These are phyloP conservation scores for Pygoscelis adeliae DNA, from an alignment of 2,113 vertebrate genomes.

Conservation along the genomic window DNA sequence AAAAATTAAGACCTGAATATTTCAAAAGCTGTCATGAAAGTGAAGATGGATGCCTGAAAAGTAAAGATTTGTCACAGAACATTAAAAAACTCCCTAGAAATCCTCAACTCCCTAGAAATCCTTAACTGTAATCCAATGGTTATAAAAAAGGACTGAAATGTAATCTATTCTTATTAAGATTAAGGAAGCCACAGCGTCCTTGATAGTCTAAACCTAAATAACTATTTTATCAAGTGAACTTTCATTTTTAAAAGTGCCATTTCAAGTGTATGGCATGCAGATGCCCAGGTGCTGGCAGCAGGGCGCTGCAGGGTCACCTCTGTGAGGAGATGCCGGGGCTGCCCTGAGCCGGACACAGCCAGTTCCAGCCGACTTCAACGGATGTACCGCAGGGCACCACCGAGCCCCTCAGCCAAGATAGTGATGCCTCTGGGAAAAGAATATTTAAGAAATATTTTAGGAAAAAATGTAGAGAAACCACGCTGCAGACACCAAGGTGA, in stretches of 20 bases:
- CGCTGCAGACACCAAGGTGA: neutral
- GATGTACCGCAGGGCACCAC: rapidly evolving
- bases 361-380: rapidly evolving
- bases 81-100: neutral
- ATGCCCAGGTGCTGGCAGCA: too few species aligned
- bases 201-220: neutral
- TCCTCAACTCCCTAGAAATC: neutral
- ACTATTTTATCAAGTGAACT: neutral
- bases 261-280: neutral
- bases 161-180: neutral
- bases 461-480: neutral
- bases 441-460: neutral
- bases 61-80: neutral
- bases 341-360: rapidly evolving
- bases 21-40: neutral
- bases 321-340: neutral
- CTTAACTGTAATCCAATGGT: neutral
- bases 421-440: neutral
- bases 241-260: neutral
- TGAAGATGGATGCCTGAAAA: neutral
- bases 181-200: neutral
- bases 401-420: rapidly evolving
- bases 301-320: neutral
- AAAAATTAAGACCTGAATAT: neutral
- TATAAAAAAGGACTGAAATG: neutral